A percentile compares a stretch with the other conserved stretches of the same genome.
phyloP scores from a whole-genome alignment of 2,113 vertebrate species.

The Gymnogyps californianus region DNA sequence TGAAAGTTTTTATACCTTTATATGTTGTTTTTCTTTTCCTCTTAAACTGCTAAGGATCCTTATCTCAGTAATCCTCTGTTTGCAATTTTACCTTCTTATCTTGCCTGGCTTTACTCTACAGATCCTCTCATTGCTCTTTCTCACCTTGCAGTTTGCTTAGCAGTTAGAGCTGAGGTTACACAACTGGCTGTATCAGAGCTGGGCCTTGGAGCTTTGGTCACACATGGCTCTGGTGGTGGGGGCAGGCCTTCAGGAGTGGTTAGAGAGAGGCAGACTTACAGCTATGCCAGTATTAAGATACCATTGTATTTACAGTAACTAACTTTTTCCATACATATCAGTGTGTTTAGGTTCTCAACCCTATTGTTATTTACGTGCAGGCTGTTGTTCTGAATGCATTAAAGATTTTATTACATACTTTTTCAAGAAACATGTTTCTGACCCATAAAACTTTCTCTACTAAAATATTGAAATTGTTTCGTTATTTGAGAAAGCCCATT shows the following conservation, averaged over 20 bases:
- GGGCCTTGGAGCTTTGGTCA: not conserved
- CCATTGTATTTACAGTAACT: not conserved
- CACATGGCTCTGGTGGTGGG: too few species aligned
- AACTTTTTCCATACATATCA: not conserved
- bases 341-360: not conserved
- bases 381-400: not conserved
- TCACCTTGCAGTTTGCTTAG: not conserved
- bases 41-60: not conserved
- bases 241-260: not conserved
- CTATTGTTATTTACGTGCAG: not conserved
- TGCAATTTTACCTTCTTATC: not conserved
- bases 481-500: not conserved
- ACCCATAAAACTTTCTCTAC: not conserved
- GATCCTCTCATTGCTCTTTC: not conserved
- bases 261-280: not conserved
- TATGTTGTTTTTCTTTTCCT: not conserved
- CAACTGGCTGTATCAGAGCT: not conserved
- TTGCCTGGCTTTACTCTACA: not conserved
- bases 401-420: not conserved
- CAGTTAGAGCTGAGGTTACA: not conserved
- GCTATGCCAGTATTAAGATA: not conserved
- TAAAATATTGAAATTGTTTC: not conserved
- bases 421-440: not conserved
- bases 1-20: not conserved
- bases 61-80: not conserved